Percentiles rank a stretch among this genome's conserved stretches.
Conservation (phyloP, 2,797 vertebrate genomes). For the Scleropages formosus region DNA sequence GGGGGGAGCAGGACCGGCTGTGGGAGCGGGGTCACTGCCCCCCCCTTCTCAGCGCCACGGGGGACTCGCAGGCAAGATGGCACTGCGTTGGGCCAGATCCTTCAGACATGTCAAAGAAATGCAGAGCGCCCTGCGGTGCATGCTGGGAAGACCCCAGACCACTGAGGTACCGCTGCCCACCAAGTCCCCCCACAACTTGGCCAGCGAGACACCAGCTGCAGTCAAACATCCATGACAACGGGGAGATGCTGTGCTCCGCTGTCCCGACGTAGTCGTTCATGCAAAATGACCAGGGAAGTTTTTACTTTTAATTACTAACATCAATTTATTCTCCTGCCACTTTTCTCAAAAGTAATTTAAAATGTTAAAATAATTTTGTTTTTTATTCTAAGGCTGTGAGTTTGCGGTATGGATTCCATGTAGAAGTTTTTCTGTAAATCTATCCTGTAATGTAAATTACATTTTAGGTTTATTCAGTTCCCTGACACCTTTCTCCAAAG, state of each 20-base stretch:
- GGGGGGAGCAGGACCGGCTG: conserved; percentile 56
- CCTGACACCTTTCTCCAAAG: too few species aligned
- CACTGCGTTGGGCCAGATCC: neutral
- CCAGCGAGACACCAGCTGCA: neutral
- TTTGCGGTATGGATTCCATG: too few species aligned
- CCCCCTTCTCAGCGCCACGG: conserved; percentile 34
- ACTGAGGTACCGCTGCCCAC: neutral
- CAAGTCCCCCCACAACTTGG: neutral
- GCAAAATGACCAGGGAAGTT: too few species aligned
- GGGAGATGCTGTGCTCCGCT: neutral
- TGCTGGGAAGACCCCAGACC: neutral
- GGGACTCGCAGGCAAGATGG: conserved; percentile 38
- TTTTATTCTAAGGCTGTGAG: too few species aligned
- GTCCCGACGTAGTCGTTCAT: too few species aligned
- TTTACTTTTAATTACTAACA: too few species aligned
- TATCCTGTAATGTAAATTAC: too few species aligned
- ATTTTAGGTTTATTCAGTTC: too few species aligned
- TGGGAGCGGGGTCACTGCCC: conserved; percentile 43
- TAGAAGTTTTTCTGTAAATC: too few species aligned
- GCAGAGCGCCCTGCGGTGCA: neutral
- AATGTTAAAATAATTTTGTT: too few species aligned
- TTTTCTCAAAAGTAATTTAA: too few species aligned
- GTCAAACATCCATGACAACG: conserved; percentile 9
- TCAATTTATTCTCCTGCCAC: too few species aligned
- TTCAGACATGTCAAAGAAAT: neutral